Percentiles rank a stretch among this genome's conserved stretches.
phyloP scores from a whole-genome alignment of 2,888 invertebrate species.

The Anaspis maculata region DNA sequence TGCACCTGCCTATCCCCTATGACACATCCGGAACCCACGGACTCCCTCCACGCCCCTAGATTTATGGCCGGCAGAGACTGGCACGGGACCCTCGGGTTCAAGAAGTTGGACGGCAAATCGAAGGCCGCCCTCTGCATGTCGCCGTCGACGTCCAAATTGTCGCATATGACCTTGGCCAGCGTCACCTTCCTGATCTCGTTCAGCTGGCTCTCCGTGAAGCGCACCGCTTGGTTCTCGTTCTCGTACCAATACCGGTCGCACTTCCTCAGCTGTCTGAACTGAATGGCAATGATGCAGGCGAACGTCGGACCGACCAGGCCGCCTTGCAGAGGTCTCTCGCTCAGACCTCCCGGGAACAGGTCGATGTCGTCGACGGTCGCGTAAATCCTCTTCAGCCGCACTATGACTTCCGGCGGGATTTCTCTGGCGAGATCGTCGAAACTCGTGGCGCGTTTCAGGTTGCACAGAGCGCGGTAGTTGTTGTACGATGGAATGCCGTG shows the following conservation, averaged over 20 bases:
- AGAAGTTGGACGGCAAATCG: conserved; percentile 82
- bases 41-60: conserved; percentile 77
- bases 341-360: conserved; percentile 91
- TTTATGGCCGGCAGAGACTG: conserved; percentile 72
- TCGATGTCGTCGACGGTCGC: conserved; percentile 92
- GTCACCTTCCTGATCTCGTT: conserved; percentile 82
- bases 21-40: conserved; percentile 60
- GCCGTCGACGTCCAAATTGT: conserved; percentile 77
- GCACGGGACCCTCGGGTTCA: conserved; percentile 84
- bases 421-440: conserved; percentile 85
- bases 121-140: conserved; percentile 86
- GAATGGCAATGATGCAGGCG: conserved; percentile 89
- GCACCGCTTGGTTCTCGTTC: conserved; percentile 67
- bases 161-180: conserved; percentile 77
- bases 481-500: conserved; percentile 86
- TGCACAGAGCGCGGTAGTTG: conserved; percentile 83
- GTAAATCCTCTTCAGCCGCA: conserved; percentile 70
- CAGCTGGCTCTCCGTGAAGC: conserved; percentile 79
- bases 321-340: conserved; percentile 79
- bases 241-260: conserved; percentile 98
- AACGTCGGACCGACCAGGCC: conserved; percentile 92
- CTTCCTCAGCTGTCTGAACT: conserved; percentile 81
- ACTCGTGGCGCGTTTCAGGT: conserved; percentile 71
- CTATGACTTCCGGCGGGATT: conserved; percentile 76
- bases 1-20: conserved; percentile 72